Conservation (phyloP, 53 echinoderm and acorn worm species). For the Holothuria scabra region DNA sequence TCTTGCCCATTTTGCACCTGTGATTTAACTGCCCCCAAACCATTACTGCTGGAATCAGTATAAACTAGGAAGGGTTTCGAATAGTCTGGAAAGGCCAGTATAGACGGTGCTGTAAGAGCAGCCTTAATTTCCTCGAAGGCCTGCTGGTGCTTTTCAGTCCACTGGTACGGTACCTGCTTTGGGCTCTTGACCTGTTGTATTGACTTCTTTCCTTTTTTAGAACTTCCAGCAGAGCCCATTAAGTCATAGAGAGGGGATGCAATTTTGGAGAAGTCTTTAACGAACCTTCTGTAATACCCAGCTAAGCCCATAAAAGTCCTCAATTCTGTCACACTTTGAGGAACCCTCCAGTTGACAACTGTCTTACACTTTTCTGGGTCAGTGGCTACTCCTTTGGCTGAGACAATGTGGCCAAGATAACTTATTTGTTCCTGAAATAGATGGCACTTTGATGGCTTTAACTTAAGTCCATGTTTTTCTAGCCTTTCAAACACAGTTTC, state of each 20-base stretch:
- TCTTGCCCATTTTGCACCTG: slow-evolving; percentile 30
- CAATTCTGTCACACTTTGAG: slow-evolving; percentile 2
- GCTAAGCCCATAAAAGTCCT: slow-evolving; percentile 33
- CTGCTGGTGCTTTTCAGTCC: background rate
- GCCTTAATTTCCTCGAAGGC: slow-evolving; percentile 19
- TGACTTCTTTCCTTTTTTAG: background rate
- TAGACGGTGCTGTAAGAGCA: slow-evolving; percentile 9
- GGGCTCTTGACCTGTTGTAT: too few relatives aligned
- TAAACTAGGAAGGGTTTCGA: slow-evolving; percentile 10
- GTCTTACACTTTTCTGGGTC: slow-evolving; percentile 30
- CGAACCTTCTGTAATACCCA: slow-evolving; percentile 44
- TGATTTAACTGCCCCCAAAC: background rate
- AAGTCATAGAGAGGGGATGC: slow-evolving; percentile 32
- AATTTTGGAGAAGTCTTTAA: slow-evolving; percentile 35
- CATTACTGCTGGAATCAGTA: slow-evolving; percentile 20
- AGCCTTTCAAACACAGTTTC: slow-evolving; percentile 37
- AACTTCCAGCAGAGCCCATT: background rate
- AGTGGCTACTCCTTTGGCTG: slow-evolving; percentile 53
- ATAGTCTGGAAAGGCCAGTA: slow-evolving; percentile 44
- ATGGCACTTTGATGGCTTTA: slow-evolving; percentile 70
- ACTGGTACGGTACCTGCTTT: background rate
- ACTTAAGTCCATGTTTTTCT: slow-evolving; percentile 57
- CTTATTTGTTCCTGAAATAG: slow-evolving; percentile 56
- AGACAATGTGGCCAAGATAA: slow-evolving; percentile 65
- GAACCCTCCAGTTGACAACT: slow-evolving; percentile 1